Conservation (phyloP, 2,888 invertebrate species). For the Sminthurinus aureus region DNA sequence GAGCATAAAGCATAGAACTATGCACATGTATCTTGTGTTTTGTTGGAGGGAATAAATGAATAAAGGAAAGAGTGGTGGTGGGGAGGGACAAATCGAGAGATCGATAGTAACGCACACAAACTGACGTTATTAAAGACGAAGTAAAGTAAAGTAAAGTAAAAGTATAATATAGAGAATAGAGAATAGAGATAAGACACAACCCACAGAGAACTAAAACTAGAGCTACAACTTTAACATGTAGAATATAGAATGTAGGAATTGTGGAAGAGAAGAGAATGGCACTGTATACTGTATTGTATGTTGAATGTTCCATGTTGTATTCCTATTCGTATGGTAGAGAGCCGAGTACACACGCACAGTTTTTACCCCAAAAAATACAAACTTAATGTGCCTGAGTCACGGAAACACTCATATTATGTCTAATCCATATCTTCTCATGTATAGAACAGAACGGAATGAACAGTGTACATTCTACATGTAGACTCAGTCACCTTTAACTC, state of each 20-base stretch:
- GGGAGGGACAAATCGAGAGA: slow-evolving; percentile 3
- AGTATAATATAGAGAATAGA: background rate
- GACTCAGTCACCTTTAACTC: slow-evolving; percentile 27
- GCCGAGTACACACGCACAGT: slow-evolving; percentile 41
- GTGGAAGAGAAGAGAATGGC: too few relatives aligned
- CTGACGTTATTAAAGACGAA: slow-evolving; percentile 44
- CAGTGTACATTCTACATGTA: background rate
- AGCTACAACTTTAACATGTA: too few relatives aligned
- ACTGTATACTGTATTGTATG: too few relatives aligned
- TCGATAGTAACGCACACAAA: slow-evolving; percentile 46
- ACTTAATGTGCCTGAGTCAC: slow-evolving; percentile 56
- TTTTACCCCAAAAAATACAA: slow-evolving; percentile 45
- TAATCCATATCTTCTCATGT: slow-evolving; percentile 41
- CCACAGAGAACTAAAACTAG: too few relatives aligned
- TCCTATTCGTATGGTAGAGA: too few relatives aligned
- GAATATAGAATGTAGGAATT: too few relatives aligned
- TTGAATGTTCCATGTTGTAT: too few relatives aligned
- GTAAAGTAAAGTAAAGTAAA: slow-evolving; percentile 34
- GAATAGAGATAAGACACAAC: slow-evolving; percentile 42
- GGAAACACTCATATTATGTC: slow-evolving; percentile 47
- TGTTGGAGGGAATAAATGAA: background rate
- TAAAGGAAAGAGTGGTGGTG: slow-evolving; percentile 4
- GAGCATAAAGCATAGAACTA: background rate
- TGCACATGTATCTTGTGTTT: background rate
- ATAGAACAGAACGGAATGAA: background rate